These are phyloP conservation scores for Cranoglanis bouderius DNA, from an alignment of 2,113 vertebrate genomes.

Conservation along the genomic window DNA sequence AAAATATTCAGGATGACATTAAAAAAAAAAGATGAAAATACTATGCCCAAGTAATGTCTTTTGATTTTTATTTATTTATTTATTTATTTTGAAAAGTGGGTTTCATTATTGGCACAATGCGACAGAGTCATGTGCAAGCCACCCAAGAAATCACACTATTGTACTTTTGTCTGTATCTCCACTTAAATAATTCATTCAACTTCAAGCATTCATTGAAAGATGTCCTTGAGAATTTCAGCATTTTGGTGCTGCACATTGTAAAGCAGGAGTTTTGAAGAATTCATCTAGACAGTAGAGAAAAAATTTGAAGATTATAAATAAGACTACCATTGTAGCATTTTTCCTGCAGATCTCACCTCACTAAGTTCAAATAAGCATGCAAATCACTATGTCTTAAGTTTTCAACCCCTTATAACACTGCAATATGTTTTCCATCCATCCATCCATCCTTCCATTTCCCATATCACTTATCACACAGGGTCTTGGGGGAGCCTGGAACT, in stretches of 20 bases:
- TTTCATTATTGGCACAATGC: background rate
- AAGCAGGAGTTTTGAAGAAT: background rate
- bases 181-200: conserved; percentile 8
- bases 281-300: background rate
- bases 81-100: background rate
- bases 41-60: background rate
- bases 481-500: no score
- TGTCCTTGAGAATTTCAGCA: background rate
- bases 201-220: background rate
- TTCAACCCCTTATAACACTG: background rate
- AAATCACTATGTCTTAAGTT: background rate
- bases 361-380: background rate
- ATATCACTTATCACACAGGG: no score
- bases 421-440: background rate
- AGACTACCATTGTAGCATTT: background rate
- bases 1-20: background rate
- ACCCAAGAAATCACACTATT: background rate
- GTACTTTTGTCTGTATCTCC: background rate
- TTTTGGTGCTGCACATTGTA: background rate
- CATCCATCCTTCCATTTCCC: no score
- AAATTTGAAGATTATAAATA: background rate
- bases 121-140: background rate
- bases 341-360: background rate
- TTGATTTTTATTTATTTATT: background rate
- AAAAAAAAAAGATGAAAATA: background rate